Evolutionary conservation across 2,113 vertebrate genomes (phyloP), one percentile per base, ranked within the genome.

Genomic region (Pelvicachromis taeniatus): DNA sequence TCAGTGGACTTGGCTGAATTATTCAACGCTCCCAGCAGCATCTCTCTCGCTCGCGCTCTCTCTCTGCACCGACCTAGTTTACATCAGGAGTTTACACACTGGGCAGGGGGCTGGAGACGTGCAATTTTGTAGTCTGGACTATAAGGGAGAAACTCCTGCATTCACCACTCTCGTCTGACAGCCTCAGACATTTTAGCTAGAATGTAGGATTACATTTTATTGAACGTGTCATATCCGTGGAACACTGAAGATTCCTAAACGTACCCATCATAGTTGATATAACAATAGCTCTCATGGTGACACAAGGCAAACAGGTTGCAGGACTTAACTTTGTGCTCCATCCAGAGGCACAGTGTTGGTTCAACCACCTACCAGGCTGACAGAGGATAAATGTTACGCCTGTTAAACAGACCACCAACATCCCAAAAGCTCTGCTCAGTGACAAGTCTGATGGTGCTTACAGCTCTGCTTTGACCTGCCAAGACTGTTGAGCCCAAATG

Each of bases 21-120:
- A 96, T 95, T 94, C 92, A 95, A 70, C 21, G 87, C 89, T 90
- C 84, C 75, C 90, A 91, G 88, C 89, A 91, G 90, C 88, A 87
- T 38, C 86, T 81, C 59, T 78, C 78, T 86, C 68, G 2, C 70
- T 52, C 40, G 81, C 54, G 45, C 77, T 35, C 80, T 88, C 75
- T 85, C 70, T 89, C 63, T 84, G 19, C 84, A 83, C 77, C 85
- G 86, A 88, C 93, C 91, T 80, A 93, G 88, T 93, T 93, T 89
- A 90, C 88, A 84, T 84, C 89, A 83, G 81, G 56, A 86, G 86
- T 90, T 91, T 93, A 85, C 82, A 92, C 82, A 83, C 84, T 73
- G 81, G 59, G 81, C 73, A 80, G 78, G 50, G 21, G 89, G 38
- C 48, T 83, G 59, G 75, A 82, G 70, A 63, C 61, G 73, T 16